Conservation (phyloP, 2,888 invertebrate genomes). For the Sarcophaga variegata region DNA sequence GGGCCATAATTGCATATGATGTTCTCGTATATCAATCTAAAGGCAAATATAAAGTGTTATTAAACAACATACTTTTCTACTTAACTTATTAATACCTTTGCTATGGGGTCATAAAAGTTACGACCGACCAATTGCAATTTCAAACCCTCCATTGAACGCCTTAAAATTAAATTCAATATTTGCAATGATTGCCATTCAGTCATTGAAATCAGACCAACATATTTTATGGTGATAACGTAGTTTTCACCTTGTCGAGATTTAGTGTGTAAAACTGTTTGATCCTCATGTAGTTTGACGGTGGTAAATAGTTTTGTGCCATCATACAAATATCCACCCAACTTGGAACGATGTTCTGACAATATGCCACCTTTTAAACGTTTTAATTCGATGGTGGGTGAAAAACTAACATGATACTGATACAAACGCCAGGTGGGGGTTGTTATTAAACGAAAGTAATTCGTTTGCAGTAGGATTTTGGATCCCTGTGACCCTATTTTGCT, state of each 20-base stretch:
- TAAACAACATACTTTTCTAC: not conserved
- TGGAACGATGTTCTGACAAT: constrained; percentile 83
- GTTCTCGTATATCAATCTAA: constrained; percentile 84
- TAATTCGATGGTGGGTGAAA: constrained; percentile 87
- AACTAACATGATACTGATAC: constrained; percentile 89
- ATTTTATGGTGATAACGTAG: constrained; percentile 84
- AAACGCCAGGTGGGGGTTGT: constrained; percentile 87
- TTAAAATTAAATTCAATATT: constrained; percentile 89
- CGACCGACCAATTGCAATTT: constrained; percentile 87
- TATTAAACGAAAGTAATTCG: constrained; percentile 88
- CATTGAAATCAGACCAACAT: constrained; percentile 85
- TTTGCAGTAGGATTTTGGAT: constrained; percentile 82
- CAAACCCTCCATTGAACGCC: constrained; percentile 84
- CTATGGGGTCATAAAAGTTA: constrained; percentile 87
- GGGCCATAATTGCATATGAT: constrained; percentile 90
- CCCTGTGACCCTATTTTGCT: constrained; percentile 83
- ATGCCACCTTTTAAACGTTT: constrained; percentile 85
- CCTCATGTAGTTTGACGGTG: constrained; percentile 83
- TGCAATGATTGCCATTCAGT: constrained; percentile 89
- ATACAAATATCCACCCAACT: constrained; percentile 87
- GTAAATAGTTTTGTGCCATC: constrained; percentile 89
- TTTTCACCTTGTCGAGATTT: constrained; percentile 83
- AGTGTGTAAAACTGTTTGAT: constrained; percentile 84
- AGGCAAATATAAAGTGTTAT: constrained; percentile 23
- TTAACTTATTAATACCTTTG: constrained; percentile 83